phyloP scores from a whole-genome alignment of 2,113 vertebrate genomes.

The Scomber japonicus region DNA sequence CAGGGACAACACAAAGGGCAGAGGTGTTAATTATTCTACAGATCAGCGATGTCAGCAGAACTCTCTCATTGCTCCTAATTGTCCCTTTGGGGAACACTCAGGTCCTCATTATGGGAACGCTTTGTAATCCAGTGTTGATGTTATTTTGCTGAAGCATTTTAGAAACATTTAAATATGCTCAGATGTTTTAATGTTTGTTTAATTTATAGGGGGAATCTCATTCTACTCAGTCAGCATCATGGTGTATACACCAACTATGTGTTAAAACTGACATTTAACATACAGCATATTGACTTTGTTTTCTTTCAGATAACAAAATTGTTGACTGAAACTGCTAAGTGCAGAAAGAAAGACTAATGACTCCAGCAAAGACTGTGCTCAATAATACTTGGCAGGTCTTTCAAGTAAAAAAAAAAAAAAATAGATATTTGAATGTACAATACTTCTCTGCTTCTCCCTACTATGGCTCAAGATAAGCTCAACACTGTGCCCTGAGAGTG shows the following conservation, averaged over 20 bases:
- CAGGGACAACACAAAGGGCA: conserved; percentile 76
- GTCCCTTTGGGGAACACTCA: conserved; percentile 75
- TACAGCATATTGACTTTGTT: not conserved
- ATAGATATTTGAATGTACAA: conserved; percentile 13
- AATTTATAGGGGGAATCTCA: not conserved
- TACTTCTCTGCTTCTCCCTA: conserved; percentile 17
- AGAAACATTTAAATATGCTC: conserved; percentile 26
- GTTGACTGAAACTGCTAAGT: conserved; percentile 1
- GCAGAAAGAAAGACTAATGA: conserved; percentile 14
- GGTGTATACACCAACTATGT: not conserved
- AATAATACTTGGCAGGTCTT: conserved; percentile 40
- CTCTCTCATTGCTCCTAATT: conserved; percentile 83
- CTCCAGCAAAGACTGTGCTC: conserved; percentile 20
- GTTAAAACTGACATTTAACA: not conserved
- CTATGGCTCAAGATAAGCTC: conserved; percentile 3
- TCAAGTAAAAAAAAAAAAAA: conserved; percentile 17
- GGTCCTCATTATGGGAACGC: conserved; percentile 76
- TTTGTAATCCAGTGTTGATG: conserved; percentile 66
- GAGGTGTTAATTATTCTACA: conserved; percentile 85
- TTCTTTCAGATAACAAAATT: not conserved
- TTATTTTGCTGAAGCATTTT: conserved; percentile 53
- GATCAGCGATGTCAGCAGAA: conserved; percentile 83
- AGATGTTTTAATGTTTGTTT: conserved; percentile 19
- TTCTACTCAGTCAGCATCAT: conserved; percentile 12
- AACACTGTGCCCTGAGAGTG: conserved; percentile 10